Percentiles rank a stretch among this genome's conserved stretches.
Evolutionary conservation across 2,888 invertebrate species (phyloP).

Genomic region (Podabrus alpinus): DNA sequence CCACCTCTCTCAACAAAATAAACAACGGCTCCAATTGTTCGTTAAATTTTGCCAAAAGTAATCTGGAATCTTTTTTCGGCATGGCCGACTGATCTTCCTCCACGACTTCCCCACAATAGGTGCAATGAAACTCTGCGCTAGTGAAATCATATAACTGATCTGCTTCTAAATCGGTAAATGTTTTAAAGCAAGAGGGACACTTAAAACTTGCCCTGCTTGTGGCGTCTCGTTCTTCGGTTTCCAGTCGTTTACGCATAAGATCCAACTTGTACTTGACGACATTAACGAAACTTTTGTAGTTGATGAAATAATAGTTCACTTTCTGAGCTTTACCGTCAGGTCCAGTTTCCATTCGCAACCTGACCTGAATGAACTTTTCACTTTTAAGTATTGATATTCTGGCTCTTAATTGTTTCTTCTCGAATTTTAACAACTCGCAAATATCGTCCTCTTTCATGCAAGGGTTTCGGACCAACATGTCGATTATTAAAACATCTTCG

Average conservation of each 20-base stretch:
- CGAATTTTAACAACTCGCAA: slow-evolving; percentile 89
- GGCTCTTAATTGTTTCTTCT: slow-evolving; percentile 89
- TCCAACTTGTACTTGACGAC: slow-evolving; percentile 97
- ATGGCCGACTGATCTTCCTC: slow-evolving; percentile 93
- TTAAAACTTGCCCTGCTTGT: slow-evolving; percentile 95
- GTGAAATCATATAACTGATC: slow-evolving; percentile 86
- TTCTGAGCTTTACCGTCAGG: slow-evolving; percentile 92
- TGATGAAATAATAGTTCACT: slow-evolving; percentile 97
- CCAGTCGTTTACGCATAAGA: slow-evolving; percentile 92
- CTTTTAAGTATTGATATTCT: slow-evolving; percentile 83
- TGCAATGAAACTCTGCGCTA: slow-evolving; percentile 86
- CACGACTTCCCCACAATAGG: slow-evolving; percentile 85
- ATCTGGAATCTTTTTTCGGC: slow-evolving; percentile 89
- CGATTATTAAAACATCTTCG: slow-evolving; percentile 92
- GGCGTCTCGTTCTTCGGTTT: slow-evolving; percentile 92
- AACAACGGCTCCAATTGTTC: slow-evolving; percentile 94
- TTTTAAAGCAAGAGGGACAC: slow-evolving; percentile 88
- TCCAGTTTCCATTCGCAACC: slow-evolving; percentile 93
- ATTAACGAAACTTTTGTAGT: slow-evolving; percentile 96
- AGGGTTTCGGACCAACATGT: slow-evolving; percentile 93
- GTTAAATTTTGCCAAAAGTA: slow-evolving; percentile 89
- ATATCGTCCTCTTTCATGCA: slow-evolving; percentile 93
- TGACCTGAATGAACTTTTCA: slow-evolving; percentile 92
- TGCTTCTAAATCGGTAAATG: slow-evolving; percentile 94
- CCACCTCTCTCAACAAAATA: slow-evolving; percentile 85